Conservation (phyloP, 2,113 vertebrate genomes). For the Heterotis niloticus region DNA sequence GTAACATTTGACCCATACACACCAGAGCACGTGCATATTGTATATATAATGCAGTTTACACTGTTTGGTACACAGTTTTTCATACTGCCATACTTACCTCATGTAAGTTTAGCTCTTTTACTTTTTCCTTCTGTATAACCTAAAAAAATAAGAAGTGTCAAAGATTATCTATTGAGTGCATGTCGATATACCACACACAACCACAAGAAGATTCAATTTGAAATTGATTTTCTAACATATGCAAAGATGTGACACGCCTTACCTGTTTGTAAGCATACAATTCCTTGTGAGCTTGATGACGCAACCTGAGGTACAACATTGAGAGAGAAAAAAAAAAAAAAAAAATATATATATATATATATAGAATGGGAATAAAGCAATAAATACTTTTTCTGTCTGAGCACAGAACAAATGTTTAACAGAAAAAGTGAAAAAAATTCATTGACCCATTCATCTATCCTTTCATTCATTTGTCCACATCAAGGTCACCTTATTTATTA, state of each 20-base stretch:
- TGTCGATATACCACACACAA: not conserved
- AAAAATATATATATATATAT: too few relatives aligned
- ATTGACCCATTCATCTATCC: too few relatives aligned
- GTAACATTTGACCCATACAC: not conserved
- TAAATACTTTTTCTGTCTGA: not conserved
- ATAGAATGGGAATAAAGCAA: not conserved
- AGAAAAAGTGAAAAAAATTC: not conserved
- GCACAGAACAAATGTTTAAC: not conserved
- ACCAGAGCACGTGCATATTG: too few relatives aligned
- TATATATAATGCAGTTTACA: too few relatives aligned
- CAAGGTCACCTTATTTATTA: too few relatives aligned
- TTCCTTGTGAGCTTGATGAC: constrained; percentile 96
- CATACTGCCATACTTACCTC: not conserved
- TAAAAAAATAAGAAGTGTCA: not conserved
- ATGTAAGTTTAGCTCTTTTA: constrained; percentile 14
- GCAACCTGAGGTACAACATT: constrained; percentile 68
- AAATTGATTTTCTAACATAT: not conserved
- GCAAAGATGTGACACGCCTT: constrained; percentile 28
- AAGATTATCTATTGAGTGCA: not conserved
- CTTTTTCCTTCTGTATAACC: constrained; percentile 24
- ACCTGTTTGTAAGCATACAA: constrained; percentile 99
- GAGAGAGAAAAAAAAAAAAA: too few relatives aligned
- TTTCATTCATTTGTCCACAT: too few relatives aligned
- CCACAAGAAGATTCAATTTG: not conserved
- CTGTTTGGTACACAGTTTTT: not conserved